Conservation (phyloP, 2,888 invertebrate species). For the Andrena chrysosceles region DNA sequence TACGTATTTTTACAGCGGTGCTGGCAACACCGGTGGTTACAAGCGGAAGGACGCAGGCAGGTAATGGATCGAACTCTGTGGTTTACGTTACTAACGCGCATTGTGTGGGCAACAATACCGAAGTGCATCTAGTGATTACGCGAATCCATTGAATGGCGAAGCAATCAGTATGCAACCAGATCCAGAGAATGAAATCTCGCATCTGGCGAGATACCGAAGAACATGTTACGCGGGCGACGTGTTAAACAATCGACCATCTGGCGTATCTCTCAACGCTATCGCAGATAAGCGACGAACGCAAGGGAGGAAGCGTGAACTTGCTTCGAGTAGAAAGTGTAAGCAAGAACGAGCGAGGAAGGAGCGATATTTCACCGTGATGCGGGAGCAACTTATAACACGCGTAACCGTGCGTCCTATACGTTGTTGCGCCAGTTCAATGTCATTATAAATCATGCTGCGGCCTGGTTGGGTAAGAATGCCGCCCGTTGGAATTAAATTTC, state of each 20-base stretch:
- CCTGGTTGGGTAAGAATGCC: slow-evolving; percentile 54
- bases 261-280: too few relatives aligned
- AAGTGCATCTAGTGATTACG: slow-evolving; percentile 55
- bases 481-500: slow-evolving; percentile 67
- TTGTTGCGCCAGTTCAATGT: slow-evolving; percentile 64
- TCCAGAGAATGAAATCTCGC: slow-evolving; percentile 64
- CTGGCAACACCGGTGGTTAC: too few relatives aligned
- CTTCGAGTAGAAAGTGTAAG: too few relatives aligned
- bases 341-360: not conserved
- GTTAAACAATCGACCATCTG: slow-evolving; percentile 3
- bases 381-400: slow-evolving; percentile 55
- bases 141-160: slow-evolving; percentile 28
- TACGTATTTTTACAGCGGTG: too few relatives aligned
- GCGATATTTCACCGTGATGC: slow-evolving; percentile 46
- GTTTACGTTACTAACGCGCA: slow-evolving; percentile 63
- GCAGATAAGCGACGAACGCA: too few relatives aligned
- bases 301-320: too few relatives aligned
- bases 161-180: not conserved
- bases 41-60: too few relatives aligned
- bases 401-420: slow-evolving; percentile 43
- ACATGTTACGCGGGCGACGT: slow-evolving; percentile 28
- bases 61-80: slow-evolving; percentile 41
- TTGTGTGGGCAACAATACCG: slow-evolving; percentile 66
- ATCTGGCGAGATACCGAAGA: too few relatives aligned
- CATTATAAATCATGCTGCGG: slow-evolving; percentile 68